Base-by-base conservation (phyloP, 1,140 invertebrate species). In the Bombus sylvicola region DNA sequence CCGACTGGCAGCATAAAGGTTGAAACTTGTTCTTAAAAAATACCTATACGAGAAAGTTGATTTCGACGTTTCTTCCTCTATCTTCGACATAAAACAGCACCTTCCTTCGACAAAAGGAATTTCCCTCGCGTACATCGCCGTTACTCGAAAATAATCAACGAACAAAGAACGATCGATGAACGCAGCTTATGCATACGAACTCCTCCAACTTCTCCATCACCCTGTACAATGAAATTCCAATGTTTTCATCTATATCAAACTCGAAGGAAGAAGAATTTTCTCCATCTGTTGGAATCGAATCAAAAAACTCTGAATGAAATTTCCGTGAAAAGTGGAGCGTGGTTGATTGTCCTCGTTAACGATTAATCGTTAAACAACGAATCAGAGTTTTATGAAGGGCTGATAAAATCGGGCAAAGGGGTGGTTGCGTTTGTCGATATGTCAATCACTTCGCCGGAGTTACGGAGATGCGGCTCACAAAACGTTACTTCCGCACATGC, bases 381-480 rank as follows among this genome's bases (percentile, higher is more conserved):
- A 64, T 64, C 39, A 28, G 73, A 85, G 74, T 86, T 89, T 80
- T 74, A 76, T 62, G 62, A 31, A 8, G 41, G 31, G 9, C 47
- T 34, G 83, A 73, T 39, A 66, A 89, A 87, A 68, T 89, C 80
- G 71, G n/a, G 66, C 9, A 22, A 18, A 22, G 64, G 73, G 62
- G n/a, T 37, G 28, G 41, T 64, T 78, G 79, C 78, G 81, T 59
- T 66, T 89, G 88, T 89, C 88, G 88, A 89, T 89, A 89, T 41
- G 88, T 83, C 88, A 76, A 89, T 89, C 88, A 81, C 25, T 53
- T 34, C 10, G 37, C 31, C 43, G 74, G 6, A 69, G 71, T 82
- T 69, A 76, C 75, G 75, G 73, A 79, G 59, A 86, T 80, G 71
- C 64, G 15, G 62, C 13, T 31, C n/a, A 15, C 66, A 34, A 85